Evolutionary conservation across 2,113 vertebrate species (phyloP), one percentile per base, ranked within the genome.

Genomic region (Dinomys branickii): DNA sequence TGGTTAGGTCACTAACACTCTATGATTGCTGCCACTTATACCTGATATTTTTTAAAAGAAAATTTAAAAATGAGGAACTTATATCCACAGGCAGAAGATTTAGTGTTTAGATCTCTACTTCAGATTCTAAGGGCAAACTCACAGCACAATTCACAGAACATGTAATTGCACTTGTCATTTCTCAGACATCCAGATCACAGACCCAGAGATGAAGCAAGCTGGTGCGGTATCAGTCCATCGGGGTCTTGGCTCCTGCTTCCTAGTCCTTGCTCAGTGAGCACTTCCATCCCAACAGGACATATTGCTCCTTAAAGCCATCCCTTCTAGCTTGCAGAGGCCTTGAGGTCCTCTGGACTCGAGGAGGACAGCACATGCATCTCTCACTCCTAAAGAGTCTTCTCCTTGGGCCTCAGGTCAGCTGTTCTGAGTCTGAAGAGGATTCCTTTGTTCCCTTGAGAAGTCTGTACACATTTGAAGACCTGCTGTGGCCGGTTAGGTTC

Each of bases 61-160:
- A 86, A 50, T 1, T 63, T 41, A 59, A 67, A 59, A n/a, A 50
- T 94, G 35, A 89, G 69, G 59, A 90, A 94, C 47, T 47, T 19
- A 88, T 47, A 85, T 26, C 12, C 1, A 30, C 1, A 81, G 47
- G 11, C 14, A 95, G 73, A 69, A 75, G 47, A 54, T 75, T 77
- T 84, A 88, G 7, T 38, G 4, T 61, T 59, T 19, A 58, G 9
- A 82, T 69, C 69, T 89, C 63, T 89, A 26, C 9, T 80, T 86
- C 85, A 71, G 56, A 94, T 28, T 71, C 91, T 87, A 44, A 92
- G 88, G 94, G 58, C 30, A 59, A 61, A 30, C 12, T 88, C 59
- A 26, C 10, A 50, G 44, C 24, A 85, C 26, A 61, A 41, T 82
- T 91, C 56, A 77, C 0, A 85, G 65, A 11, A 77, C 56, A 91